Evolutionary conservation across 2,888 invertebrate genomes (phyloP).

Genomic region (Drosophila mimetica): DNA sequence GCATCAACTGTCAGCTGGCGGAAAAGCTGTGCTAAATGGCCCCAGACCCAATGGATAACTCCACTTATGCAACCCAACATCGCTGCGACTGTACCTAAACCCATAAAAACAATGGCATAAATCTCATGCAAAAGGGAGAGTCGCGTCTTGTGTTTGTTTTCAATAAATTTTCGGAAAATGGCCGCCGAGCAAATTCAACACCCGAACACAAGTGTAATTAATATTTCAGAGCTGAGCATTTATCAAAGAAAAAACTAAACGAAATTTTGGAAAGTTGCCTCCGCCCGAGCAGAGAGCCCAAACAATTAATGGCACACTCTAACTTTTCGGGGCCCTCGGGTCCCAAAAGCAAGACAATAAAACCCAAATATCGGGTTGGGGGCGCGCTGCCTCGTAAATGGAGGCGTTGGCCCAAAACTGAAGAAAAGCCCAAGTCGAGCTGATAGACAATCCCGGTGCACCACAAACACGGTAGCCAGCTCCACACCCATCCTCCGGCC

Average conservation of each 20-base stretch:
- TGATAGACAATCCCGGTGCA: slow-evolving; percentile 47
- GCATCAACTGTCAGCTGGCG: slow-evolving; percentile 23
- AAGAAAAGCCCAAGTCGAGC: slow-evolving; percentile 18
- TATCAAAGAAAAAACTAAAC: slow-evolving; percentile 65
- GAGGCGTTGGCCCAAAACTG: slow-evolving; percentile 32
- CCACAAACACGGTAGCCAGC: slow-evolving; percentile 64
- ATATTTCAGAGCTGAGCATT: slow-evolving; percentile 76
- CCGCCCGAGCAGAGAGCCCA: slow-evolving; percentile 33
- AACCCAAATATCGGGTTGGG: slow-evolving; percentile 36
- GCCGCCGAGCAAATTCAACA: slow-evolving; percentile 61
- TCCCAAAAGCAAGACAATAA: slow-evolving; percentile 50
- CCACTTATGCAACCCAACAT: slow-evolving; percentile 20
- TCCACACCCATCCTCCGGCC: slow-evolving; percentile 9
- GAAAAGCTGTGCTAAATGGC: slow-evolving; percentile 20
- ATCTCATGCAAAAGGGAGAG: slow-evolving; percentile 43
- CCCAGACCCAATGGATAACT: slow-evolving; percentile 33
- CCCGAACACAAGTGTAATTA: slow-evolving; percentile 74
- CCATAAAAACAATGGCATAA: slow-evolving; percentile 66
- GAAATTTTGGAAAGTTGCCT: slow-evolving; percentile 70
- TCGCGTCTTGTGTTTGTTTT: slow-evolving; percentile 65
- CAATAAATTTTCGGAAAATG: slow-evolving; percentile 59
- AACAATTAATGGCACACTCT: slow-evolving; percentile 80
- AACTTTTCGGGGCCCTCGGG: slow-evolving; percentile 35
- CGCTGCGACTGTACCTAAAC: slow-evolving; percentile 8
- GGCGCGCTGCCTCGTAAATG: slow-evolving; percentile 20